Base-by-base conservation (phyloP, 2,888 invertebrate species). In the Apodemia mormo region DNA sequence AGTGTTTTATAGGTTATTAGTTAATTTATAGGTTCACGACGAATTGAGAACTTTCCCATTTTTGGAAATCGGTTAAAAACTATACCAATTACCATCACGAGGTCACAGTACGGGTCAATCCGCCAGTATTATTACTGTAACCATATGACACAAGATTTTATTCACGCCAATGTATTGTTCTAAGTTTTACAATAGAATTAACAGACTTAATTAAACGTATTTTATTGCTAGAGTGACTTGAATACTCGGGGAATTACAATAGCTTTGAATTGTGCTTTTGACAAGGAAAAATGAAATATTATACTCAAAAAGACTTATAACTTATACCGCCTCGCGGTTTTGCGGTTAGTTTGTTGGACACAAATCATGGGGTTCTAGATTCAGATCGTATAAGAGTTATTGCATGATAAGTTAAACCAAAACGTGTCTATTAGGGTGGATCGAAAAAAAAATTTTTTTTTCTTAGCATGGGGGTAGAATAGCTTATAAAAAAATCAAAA, bases 241-340 rank as follows among this genome's bases (percentile, higher is more conserved):
- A 54, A 22, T 5, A n/a, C 3, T 8, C 7, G 22, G 22, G 22
- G 54, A 54, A 54, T 54, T 54, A 54, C 22, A 54, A 54, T 22
- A 54, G 54, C 54, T 54, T 54, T 8, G 54, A 22, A 54, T 22
- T 54, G 54, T 52, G n/a, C 8, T 54, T 54, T n/a, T 54, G 22
- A 54, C 54, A 54, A 54, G 54, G 54, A 54, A n/a, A 54, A 54
- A 54, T 54, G 54, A 7, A 54, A 54, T 54, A 52, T 52, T 45
- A 45, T 45, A 45, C 45, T 2, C 45, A 52, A 52, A 52, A 7
- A 5, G 49, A 52, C 49, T 52, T 52, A 12, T 52, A 52, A 52
- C n/a, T n/a, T n/a, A 52, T 6, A 3, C n/a, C 49, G 5, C 5
- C 10, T 52, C 3, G 7, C 1, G 14, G n/a, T n/a, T n/a, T 52